phyloP scores from a whole-genome alignment of 2,888 invertebrate genomes.

The Encarsia formosa region DNA sequence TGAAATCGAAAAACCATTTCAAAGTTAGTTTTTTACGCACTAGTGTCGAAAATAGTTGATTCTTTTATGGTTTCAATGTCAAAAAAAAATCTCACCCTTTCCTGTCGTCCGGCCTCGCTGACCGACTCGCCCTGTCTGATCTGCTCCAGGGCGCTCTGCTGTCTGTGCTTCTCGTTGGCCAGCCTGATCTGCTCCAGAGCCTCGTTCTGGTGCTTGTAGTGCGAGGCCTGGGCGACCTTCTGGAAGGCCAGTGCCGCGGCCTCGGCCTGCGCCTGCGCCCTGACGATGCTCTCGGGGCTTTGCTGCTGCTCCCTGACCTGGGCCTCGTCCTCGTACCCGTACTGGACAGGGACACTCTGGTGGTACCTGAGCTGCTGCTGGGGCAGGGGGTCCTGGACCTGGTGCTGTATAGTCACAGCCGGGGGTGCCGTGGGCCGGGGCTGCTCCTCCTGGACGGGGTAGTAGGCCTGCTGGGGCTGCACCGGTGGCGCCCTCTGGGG shows the following conservation, averaged over 20 bases:
- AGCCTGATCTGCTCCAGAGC: conserved; percentile 45
- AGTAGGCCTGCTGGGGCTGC: conserved; percentile 8
- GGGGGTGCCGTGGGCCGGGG: background rate
- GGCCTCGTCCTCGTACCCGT: conserved; percentile 31
- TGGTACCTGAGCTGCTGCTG: conserved; percentile 30
- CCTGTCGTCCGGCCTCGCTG: conserved; percentile 45
- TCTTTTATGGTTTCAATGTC: no score
- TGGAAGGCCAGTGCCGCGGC: conserved; percentile 46
- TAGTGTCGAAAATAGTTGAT: no score
- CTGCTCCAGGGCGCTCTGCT: conserved; percentile 45
- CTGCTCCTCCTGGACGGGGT: conserved; percentile 10
- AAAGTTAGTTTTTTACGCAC: no score
- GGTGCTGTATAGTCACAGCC: background rate
- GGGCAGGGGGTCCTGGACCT: conserved; percentile 8
- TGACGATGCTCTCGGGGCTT: conserved; percentile 30
- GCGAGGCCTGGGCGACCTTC: conserved; percentile 43
- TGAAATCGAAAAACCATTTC: no score
- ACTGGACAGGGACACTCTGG: conserved; percentile 31
- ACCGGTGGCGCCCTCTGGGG: background rate
- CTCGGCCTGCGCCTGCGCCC: conserved; percentile 44
- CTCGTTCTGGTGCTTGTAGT: conserved; percentile 41
- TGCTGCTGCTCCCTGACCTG: conserved; percentile 21
- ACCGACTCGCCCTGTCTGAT: conserved; percentile 44
- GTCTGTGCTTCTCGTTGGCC: conserved; percentile 40
- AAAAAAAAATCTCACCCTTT: conserved; percentile 18